Evolutionary conservation across 2,797 vertebrate genomes (phyloP).

Genomic region (Chrosomus eos): DNA sequence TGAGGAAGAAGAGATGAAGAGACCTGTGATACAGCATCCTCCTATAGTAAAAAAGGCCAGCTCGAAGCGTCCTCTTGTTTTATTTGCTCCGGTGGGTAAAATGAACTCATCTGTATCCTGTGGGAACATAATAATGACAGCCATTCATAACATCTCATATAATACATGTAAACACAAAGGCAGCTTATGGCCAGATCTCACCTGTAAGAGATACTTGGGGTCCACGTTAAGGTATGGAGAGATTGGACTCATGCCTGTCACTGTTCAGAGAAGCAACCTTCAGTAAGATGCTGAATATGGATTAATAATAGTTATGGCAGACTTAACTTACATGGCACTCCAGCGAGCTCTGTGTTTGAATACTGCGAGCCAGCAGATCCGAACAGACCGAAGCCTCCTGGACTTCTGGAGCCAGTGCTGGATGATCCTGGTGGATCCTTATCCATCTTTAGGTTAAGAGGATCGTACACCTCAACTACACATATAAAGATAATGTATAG

Average conservation of each 20-base stretch:
- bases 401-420: conserved; percentile 64
- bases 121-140: conserved; percentile 36
- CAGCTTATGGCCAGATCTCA: conserved; percentile 57
- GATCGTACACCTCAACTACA: neutral
- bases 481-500: neutral
- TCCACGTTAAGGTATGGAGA: conserved; percentile 97
- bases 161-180: neutral
- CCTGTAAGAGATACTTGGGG: conserved; percentile 92
- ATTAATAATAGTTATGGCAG: neutral
- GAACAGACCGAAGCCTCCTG: conserved; percentile 73
- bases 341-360: conserved; percentile 81
- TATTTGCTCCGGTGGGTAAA: conserved; percentile 94
- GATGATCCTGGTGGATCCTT: conserved; percentile 65
- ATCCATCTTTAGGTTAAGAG: conserved; percentile 49
- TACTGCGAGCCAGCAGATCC: conserved; percentile 73
- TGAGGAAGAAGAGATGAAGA: conserved; percentile 12
- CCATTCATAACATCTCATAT: fast-evolving
- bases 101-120: conserved; percentile 98
- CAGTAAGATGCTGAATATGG: neutral
- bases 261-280: conserved; percentile 70
- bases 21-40: conserved; percentile 95
- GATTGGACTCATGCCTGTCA: conserved; percentile 95
- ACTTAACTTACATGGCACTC: conserved; percentile 83
- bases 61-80: conserved; percentile 94
- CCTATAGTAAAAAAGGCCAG: conserved; percentile 98